A percentile compares a stretch with the other conserved stretches of the same genome.
phyloP scores from a whole-genome alignment of 2,888 invertebrate species.

The Megastigmus dorsalis region DNA sequence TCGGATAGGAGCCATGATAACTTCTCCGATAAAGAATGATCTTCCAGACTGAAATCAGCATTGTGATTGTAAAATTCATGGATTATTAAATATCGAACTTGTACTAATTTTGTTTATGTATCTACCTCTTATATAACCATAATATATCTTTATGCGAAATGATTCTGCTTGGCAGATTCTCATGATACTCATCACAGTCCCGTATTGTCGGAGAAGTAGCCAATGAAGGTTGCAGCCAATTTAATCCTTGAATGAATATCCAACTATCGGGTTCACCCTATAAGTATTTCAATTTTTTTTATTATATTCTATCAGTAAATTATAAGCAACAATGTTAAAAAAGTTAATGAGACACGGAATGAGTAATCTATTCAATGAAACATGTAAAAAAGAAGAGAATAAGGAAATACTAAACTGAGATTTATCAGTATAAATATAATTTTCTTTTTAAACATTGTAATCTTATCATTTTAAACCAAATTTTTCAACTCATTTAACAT shows the following conservation, averaged over 20 bases:
- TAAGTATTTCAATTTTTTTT: conserved; percentile 52
- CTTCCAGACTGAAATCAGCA: conserved; percentile 77
- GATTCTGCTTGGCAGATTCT: conserved; percentile 74
- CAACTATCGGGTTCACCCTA: conserved; percentile 77
- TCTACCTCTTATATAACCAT: conserved; percentile 76
- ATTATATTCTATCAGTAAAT: not conserved
- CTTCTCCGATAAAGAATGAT: conserved; percentile 77
- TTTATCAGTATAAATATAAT: no score
- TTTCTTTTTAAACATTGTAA: no score
- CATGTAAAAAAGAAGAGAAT: no score
- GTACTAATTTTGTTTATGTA: not conserved
- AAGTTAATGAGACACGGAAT: no score
- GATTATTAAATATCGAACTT: not conserved
- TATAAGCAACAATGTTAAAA: no score
- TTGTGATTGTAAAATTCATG: conserved; percentile 13
- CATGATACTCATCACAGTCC: conserved; percentile 70
- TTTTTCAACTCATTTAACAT: no score
- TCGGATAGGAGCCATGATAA: conserved; percentile 80
- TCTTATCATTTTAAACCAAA: no score
- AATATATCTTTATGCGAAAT: conserved; percentile 76
- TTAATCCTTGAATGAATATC: conserved; percentile 78
- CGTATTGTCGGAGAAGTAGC: conserved; percentile 75
- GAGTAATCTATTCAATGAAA: no score
- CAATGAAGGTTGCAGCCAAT: conserved; percentile 78
- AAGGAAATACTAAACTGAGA: no score